Evolutionary conservation across 2,113 vertebrate species (phyloP).

Genomic region (Colistium nudipinnis): DNA sequence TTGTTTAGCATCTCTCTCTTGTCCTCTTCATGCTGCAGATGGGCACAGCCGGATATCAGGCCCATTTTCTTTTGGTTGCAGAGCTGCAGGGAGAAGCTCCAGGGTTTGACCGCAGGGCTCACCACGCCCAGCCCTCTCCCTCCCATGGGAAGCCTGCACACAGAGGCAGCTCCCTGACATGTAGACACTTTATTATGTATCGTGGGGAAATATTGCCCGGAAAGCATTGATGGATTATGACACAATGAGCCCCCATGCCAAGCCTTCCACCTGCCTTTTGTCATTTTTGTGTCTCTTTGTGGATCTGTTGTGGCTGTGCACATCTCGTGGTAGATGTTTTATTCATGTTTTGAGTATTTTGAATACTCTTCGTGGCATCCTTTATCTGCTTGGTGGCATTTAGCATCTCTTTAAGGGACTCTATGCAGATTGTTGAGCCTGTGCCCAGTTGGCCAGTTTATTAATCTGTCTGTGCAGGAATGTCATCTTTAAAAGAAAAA

Average conservation of each 20-base stretch:
- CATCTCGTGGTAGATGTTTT: not conserved
- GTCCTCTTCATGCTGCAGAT: not conserved
- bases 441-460: too few relatives aligned
- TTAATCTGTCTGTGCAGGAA: not conserved
- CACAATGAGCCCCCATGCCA: not conserved
- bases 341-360: not conserved
- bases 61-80: conserved; percentile 44
- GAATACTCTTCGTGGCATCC: not conserved
- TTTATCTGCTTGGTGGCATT: not conserved
- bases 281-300: not conserved
- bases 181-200: conserved; percentile 9
- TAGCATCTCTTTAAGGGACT: not conserved
- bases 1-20: conserved; percentile 34
- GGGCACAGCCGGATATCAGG: conserved; percentile 33
- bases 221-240: not conserved
- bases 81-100: conserved; percentile 42
- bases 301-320: not conserved
- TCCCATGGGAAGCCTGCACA: conserved; percentile 27
- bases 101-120: conserved; percentile 48
- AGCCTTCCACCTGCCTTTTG: not conserved
- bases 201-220: not conserved
- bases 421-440: not conserved
- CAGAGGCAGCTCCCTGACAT: conserved; percentile 46
- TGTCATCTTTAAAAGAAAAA: conserved; percentile 27
- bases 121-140: conserved; percentile 24